A percentile compares a stretch with the other conserved stretches of the same genome.
Conservation (phyloP, 2,113 vertebrate species). For the Lophura nycthemera region DNA sequence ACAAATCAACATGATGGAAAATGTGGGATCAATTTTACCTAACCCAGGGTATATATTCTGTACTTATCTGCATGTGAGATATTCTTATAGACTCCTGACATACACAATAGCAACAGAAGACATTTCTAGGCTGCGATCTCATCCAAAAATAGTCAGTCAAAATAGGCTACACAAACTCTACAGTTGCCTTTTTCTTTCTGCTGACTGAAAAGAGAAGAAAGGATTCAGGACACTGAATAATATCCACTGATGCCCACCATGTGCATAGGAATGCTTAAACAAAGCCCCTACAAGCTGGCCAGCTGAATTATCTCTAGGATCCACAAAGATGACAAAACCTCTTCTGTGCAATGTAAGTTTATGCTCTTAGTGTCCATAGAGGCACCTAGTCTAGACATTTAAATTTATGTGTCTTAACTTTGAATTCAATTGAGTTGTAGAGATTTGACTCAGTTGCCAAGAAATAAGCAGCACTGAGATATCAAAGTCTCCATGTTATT, state of each 20-base stretch:
- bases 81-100: not conserved
- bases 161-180: conserved; percentile 25
- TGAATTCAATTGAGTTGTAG: not conserved
- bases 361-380: not conserved
- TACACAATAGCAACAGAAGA: not conserved
- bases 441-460: not conserved
- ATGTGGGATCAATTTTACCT: not conserved
- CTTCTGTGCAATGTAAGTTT: not conserved
- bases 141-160: not conserved
- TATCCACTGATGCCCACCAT: not conserved
- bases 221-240: not conserved
- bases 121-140: conserved; percentile 17
- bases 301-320: not conserved
- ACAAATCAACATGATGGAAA: not conserved
- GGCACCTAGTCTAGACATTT: not conserved
- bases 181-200: not conserved
- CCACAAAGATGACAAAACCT: not conserved
- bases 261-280: not conserved
- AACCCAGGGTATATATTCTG: not conserved
- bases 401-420: not conserved
- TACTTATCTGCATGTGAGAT: not conserved
- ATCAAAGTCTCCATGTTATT: not conserved
- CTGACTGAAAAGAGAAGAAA: not conserved
- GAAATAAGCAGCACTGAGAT: not conserved
- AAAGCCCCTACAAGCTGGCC: not conserved